Conservation (phyloP, 2,113 vertebrate species). For the Tautogolabrus adspersus region DNA sequence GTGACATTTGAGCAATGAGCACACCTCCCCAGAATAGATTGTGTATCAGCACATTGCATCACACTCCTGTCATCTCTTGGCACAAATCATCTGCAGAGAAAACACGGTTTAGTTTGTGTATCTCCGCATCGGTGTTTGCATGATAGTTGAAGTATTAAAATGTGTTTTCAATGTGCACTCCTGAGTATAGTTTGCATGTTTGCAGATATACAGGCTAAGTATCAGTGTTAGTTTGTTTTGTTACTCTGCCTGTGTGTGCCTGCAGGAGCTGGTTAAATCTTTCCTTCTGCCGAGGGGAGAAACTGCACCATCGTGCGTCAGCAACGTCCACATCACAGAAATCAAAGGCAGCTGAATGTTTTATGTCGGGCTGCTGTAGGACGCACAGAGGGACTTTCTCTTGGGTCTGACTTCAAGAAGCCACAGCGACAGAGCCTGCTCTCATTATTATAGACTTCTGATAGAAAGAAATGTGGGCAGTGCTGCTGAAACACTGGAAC, state of each 20-base stretch:
- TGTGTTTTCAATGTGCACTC: background rate
- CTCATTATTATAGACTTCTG: background rate
- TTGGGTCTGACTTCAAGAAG: background rate
- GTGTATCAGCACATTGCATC: slow-evolving; percentile 61
- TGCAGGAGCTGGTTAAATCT: slow-evolving; percentile 35
- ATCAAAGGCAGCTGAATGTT: slow-evolving; percentile 47
- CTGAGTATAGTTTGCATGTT: background rate
- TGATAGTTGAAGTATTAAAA: no score
- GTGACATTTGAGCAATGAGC: slow-evolving; percentile 43
- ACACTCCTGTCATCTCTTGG: slow-evolving; percentile 43
- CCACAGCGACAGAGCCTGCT: background rate
- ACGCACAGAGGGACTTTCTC: slow-evolving; percentile 19
- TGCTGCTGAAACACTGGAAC: background rate
- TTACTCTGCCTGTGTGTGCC: slow-evolving; percentile 30
- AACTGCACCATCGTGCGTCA: slow-evolving; percentile 43
- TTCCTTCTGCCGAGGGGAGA: slow-evolving; percentile 33
- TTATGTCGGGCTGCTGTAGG: slow-evolving; percentile 30
- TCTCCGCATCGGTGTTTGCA: background rate
- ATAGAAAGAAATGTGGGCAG: background rate
- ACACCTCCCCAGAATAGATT: slow-evolving; percentile 53
- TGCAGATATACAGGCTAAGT: slow-evolving; percentile 12
- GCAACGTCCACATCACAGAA: slow-evolving; percentile 27
- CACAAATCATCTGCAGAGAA: slow-evolving; percentile 41
- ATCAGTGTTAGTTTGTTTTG: slow-evolving; percentile 33
- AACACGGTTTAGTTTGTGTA: slow-evolving; percentile 19